These are phyloP conservation scores for Hippopotamus amphibius DNA, from an alignment of 2,113 vertebrate genomes.

Conservation along the genomic window DNA sequence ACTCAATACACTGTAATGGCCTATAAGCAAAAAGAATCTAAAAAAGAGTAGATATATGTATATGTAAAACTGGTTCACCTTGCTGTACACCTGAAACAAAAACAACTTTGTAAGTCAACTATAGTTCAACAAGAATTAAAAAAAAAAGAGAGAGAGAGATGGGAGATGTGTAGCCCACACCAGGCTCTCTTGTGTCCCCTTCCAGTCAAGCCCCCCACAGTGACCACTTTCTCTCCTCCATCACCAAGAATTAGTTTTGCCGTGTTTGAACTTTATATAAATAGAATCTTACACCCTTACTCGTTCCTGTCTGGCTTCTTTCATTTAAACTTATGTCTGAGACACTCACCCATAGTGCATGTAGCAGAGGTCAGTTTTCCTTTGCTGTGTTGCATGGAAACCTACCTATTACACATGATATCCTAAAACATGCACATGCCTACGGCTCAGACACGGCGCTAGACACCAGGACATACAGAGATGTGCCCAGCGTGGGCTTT, in stretches of 20 bases:
- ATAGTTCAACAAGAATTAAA: no score
- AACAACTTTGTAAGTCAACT: no score
- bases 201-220: not conserved
- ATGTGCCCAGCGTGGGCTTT: no score
- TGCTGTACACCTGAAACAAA: no score
- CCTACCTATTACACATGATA: no score
- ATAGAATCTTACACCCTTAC: not conserved
- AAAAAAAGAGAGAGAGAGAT: no score
- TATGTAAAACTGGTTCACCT: no score
- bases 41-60: no score
- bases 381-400: not conserved
- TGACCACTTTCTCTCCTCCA: not conserved
- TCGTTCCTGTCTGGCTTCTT: not conserved
- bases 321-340: not conserved
- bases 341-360: fast-evolving
- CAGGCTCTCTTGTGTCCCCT: not conserved
- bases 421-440: not conserved
- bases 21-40: no score
- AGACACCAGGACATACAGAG: not conserved
- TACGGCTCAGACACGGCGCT: not conserved
- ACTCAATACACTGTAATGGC: no score
- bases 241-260: not conserved
- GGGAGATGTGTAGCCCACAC: not conserved
- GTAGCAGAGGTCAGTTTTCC: not conserved
- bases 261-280: not conserved